A percentile compares a stretch with the other conserved stretches of the same genome.
Conservation (phyloP, 2,888 invertebrate genomes). For the Sthenelais limicola region DNA sequence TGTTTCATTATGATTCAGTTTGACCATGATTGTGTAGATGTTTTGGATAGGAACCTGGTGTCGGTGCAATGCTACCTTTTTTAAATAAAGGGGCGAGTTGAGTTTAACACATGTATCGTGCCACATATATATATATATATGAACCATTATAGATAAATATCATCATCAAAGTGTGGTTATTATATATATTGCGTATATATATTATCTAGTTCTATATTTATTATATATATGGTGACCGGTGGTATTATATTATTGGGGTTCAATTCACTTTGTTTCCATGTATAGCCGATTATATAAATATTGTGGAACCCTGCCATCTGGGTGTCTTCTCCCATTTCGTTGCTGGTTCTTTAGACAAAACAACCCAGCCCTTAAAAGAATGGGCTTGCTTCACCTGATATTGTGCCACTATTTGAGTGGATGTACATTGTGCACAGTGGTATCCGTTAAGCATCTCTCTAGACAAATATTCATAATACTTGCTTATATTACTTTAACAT, state of each 20-base stretch:
- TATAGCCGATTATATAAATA: conserved; percentile 32
- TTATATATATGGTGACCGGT: conserved; percentile 21
- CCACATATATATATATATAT: no score
- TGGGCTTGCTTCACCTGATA: conserved; percentile 28
- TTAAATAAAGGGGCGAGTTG: no score
- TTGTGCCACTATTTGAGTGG: conserved; percentile 39
- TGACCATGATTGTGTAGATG: conserved; percentile 33
- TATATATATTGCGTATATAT: conserved; percentile 11
- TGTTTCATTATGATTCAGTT: conserved; percentile 33
- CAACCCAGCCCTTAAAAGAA: conserved; percentile 16
- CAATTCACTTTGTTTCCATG: conserved; percentile 28
- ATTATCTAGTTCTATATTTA: background rate
- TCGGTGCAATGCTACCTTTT: no score
- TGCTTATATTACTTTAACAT: conserved; percentile 27
- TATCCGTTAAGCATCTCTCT: conserved; percentile 39
- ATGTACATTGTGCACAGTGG: conserved; percentile 37
- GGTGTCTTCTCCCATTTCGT: conserved; percentile 31
- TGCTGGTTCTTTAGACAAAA: conserved; percentile 28
- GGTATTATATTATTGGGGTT: conserved; percentile 29
- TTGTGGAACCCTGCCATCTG: conserved; percentile 31
- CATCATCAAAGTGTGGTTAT: no score
- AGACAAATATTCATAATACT: conserved; percentile 36
- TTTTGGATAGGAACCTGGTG: no score
- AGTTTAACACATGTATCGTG: no score
- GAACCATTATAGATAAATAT: no score